Evolutionary conservation across 1,140 invertebrate genomes (phyloP), one percentile per base, ranked within the genome.

Genomic region (Asbolus verrucosus): DNA sequence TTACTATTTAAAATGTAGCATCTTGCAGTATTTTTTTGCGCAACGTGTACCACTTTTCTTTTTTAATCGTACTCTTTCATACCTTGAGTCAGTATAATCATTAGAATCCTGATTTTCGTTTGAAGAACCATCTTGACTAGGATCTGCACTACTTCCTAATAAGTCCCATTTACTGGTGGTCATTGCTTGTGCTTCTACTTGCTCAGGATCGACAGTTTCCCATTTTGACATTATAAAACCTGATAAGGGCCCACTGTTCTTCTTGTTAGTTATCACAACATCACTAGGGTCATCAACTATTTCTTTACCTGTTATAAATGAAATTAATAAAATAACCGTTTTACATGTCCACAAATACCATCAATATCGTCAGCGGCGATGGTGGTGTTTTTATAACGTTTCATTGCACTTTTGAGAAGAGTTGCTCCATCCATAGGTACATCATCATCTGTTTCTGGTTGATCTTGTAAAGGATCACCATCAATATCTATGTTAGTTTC

Each of bases 191-290:
- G 92, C 92, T 81, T 94, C 92, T 18, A 93, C 87, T 80, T 92
- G 87, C 76, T 94, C 89, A 0, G 92, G 92, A 83, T 97, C 94
- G 3, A 98, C 93, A 18, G 92, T 95, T 87, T 98, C 96, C 96
- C 96, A 98, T 79, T 95, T 93, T 0, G 95, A 97, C 5, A 93
- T 92, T 31, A 95, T 90, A 84, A 94, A 94, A 8, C 89, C 89
- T 33, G 86, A 83, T 31, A 78, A 16, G 62, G 65, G 75, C 38
- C 38, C 9, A 19, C 24, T 16, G 18, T 11, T 62, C 14, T 67
- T 74, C 24, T 71, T 68, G 21, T 72, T 69, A 41, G 39, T 4
- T 11, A 43, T 16, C 24, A 43, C 38, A 65, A 43, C 62, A 9
- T 65, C 39, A 15, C 11, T 67, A 27, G 66, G 27, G 41, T 83